Evolutionary conservation across 2,113 vertebrate genomes (phyloP).

Genomic region (Sclerurus mexicanus): DNA sequence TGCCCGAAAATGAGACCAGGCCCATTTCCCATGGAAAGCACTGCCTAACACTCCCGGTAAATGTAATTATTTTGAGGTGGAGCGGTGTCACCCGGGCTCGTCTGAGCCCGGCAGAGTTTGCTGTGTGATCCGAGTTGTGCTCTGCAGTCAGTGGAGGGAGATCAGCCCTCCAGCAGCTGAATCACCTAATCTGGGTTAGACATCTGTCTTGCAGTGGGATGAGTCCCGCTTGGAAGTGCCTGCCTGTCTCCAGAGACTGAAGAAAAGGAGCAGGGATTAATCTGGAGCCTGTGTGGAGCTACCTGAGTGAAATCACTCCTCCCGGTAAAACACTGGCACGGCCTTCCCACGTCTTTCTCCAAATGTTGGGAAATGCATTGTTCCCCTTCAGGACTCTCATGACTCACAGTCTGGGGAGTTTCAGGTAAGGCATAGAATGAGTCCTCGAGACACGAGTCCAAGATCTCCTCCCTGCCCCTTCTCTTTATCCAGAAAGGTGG

Average conservation of each 20-base stretch:
- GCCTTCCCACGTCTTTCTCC: background rate
- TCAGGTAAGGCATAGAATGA: background rate
- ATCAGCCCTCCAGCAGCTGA: slow-evolving; percentile 46
- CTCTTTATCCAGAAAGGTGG: background rate
- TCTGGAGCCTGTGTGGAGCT: background rate
- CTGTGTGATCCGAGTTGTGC: background rate
- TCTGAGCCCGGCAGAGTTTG: background rate
- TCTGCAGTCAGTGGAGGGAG: background rate
- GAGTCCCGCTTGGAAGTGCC: slow-evolving; percentile 28
- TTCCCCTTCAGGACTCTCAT: background rate
- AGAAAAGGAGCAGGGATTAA: background rate
- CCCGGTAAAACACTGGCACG: background rate
- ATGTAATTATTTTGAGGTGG: background rate
- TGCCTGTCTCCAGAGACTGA: background rate
- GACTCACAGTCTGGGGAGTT: slow-evolving; percentile 5
- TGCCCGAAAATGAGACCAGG: background rate
- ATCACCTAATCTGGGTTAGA: slow-evolving; percentile 48
- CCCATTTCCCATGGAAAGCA: background rate
- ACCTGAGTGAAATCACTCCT: background rate
- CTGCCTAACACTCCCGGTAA: background rate
- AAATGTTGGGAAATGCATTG: background rate
- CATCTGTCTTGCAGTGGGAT: slow-evolving; percentile 25
- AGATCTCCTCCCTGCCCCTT: background rate
- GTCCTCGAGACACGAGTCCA: background rate
- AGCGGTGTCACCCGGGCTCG: background rate